These are phyloP conservation scores for Lipophrys pholis DNA, from an alignment of 2,113 vertebrate genomes.

Conservation along the genomic window DNA sequence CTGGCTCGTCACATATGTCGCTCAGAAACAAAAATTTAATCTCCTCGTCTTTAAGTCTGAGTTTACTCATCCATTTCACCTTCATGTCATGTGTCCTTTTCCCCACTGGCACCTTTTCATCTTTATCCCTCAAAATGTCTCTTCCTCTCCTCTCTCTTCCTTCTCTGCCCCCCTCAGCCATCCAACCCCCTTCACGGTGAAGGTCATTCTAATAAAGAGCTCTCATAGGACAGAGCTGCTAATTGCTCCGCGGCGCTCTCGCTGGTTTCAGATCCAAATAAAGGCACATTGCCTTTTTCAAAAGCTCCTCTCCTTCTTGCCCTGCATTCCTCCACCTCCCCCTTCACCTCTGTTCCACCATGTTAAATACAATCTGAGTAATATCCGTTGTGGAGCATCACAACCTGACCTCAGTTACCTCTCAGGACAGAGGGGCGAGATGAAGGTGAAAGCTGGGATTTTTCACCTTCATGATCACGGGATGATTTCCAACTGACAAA, in stretches of 20 bases:
- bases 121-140: conserved; percentile 40
- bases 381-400: conserved; percentile 61
- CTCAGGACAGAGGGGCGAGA: conserved; percentile 41
- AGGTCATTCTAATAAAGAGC: conserved; percentile 83
- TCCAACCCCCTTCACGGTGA: conserved; percentile 61
- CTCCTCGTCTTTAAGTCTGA: conserved; percentile 24
- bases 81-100: conserved; percentile 54
- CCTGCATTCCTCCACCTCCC: conserved; percentile 58
- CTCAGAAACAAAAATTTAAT: conserved; percentile 49
- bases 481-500: conserved; percentile 65
- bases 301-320: conserved; percentile 46
- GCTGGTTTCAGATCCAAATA: conserved; percentile 79
- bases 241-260: conserved; percentile 75
- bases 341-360: conserved; percentile 72
- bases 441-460: conserved; percentile 47
- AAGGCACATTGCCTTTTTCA: conserved; percentile 70
- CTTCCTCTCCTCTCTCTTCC: conserved; percentile 4
- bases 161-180: conserved; percentile 8
- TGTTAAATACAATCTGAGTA: conserved; percentile 76
- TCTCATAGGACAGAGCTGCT: conserved; percentile 74
- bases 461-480: conserved; percentile 72
- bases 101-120: conserved; percentile 55
- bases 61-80: conserved; percentile 51
- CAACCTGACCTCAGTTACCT: conserved; percentile 66
- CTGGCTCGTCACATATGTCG: conserved; percentile 15